Conservation (phyloP, 2,797 vertebrate genomes). For the Enteromius fasciolatus region DNA sequence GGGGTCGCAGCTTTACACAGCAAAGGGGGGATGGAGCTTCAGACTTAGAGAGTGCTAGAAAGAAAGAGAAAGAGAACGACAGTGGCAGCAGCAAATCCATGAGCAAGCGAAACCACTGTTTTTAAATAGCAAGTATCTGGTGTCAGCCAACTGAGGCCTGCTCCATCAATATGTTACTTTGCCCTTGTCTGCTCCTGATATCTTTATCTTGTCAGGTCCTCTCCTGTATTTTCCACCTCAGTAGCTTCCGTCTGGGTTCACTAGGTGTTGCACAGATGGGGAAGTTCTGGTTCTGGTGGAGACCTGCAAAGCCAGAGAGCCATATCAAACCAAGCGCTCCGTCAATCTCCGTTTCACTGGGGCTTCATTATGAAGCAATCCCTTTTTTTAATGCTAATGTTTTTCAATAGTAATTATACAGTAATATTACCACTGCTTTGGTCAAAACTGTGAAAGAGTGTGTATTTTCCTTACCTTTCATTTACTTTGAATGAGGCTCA, state of each 20-base stretch:
- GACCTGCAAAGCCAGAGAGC: slow-evolving; percentile 53
- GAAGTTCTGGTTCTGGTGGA: slow-evolving; percentile 57
- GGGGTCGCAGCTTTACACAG: slow-evolving; percentile 60
- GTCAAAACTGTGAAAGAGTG: slow-evolving; percentile 58
- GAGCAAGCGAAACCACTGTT: slow-evolving; percentile 81
- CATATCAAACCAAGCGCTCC: slow-evolving; percentile 54
- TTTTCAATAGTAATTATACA: slow-evolving; percentile 67
- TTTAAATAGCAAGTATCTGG: slow-evolving; percentile 83
- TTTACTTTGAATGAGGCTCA: slow-evolving; percentile 18
- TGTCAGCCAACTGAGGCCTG: slow-evolving; percentile 72
- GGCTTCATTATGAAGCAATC: background rate
- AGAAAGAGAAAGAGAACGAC: slow-evolving; percentile 37
- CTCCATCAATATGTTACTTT: slow-evolving; percentile 81
- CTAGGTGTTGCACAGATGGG: slow-evolving; percentile 69
- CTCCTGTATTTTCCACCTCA: slow-evolving; percentile 77
- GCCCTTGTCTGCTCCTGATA: slow-evolving; percentile 81
- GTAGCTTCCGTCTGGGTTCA: slow-evolving; percentile 71
- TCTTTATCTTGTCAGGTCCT: slow-evolving; percentile 79
- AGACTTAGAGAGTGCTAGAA: slow-evolving; percentile 10
- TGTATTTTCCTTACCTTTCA: slow-evolving; percentile 26
- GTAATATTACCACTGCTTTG: slow-evolving; percentile 64
- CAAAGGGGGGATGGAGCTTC: slow-evolving; percentile 23
- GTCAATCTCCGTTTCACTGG: slow-evolving; percentile 64
- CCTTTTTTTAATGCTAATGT: slow-evolving; percentile 42
- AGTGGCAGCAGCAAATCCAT: slow-evolving; percentile 73